phyloP scores from a whole-genome alignment of 1,140 invertebrate species.

The Odontomachus brunneus region DNA sequence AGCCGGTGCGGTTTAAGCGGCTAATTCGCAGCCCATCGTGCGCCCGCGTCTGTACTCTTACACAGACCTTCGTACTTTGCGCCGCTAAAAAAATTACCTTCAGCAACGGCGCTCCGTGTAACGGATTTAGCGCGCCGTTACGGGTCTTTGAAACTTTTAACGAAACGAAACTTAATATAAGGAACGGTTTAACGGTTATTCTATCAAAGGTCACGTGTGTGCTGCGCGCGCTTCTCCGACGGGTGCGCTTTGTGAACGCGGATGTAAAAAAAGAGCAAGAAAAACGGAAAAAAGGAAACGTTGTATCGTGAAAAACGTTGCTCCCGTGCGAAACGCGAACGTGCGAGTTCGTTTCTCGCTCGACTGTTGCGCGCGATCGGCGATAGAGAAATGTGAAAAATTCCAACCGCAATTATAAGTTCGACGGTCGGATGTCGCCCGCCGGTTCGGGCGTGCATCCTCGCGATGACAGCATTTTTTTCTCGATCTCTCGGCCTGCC shows the following conservation, averaged over 20 bases:
- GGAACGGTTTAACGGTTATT: constrained; percentile 38
- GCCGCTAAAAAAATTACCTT: constrained; percentile 47
- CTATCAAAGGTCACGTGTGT: constrained; percentile 31
- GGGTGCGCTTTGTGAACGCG: background rate
- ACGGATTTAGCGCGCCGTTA: constrained; percentile 46
- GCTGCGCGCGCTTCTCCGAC: background rate
- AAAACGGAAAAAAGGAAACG: no score
- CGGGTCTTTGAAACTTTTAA: constrained; percentile 50
- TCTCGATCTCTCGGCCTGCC: background rate
- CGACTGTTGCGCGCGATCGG: background rate
- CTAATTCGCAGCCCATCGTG: constrained; percentile 75
- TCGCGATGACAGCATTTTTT: constrained; percentile 15
- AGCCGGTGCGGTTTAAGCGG: constrained; percentile 75
- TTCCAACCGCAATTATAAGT: background rate
- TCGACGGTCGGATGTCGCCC: background rate
- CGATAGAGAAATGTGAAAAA: background rate
- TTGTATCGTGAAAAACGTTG: background rate
- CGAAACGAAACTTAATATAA: constrained; percentile 51
- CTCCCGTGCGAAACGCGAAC: background rate
- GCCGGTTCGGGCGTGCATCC: background rate
- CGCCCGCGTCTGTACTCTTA: constrained; percentile 28
- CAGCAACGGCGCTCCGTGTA: constrained; percentile 27
- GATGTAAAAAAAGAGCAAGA: constrained; percentile 4
- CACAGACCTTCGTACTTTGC: constrained; percentile 32
- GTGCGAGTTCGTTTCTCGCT: background rate